phyloP scores from a whole-genome alignment of 2,888 invertebrate genomes.

The Crepidodera aurea region DNA sequence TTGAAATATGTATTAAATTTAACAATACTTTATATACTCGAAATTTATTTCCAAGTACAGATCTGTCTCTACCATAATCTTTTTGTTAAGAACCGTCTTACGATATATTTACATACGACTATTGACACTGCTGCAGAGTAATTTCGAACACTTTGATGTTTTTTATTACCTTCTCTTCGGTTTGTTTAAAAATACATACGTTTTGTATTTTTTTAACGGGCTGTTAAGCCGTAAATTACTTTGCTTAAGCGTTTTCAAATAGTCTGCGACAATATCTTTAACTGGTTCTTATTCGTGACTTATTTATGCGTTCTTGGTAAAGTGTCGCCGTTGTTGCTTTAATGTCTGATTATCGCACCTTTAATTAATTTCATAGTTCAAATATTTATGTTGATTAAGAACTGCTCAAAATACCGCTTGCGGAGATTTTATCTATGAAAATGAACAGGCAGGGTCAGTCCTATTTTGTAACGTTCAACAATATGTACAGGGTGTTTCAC shows the following conservation, averaged over 20 bases:
- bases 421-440: too few species aligned
- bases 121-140: conserved; percentile 38
- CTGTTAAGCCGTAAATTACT: conserved; percentile 25
- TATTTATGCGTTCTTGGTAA: conserved; percentile 4
- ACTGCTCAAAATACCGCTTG: too few species aligned
- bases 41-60: too few species aligned
- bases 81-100: conserved; percentile 43
- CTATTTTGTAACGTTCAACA: too few species aligned
- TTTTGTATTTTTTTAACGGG: conserved; percentile 23
- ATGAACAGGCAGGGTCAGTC: too few species aligned
- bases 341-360: not conserved
- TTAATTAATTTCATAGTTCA: not conserved
- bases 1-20: too few species aligned
- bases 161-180: conserved; percentile 15
- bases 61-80: conserved; percentile 47
- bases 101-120: conserved; percentile 44
- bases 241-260: conserved; percentile 16
- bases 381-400: too few species aligned
- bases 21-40: too few species aligned
- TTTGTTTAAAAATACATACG: conserved; percentile 23
- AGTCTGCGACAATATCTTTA: conserved; percentile 1
- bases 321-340: not conserved
- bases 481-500: too few species aligned
- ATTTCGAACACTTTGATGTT: conserved; percentile 33
- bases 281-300: not conserved